Evolutionary conservation across 30 jellyfish, hydroid and myxozoan genomes (phyloP), one percentile per base, ranked within the genome.

Genomic region (Aurelia sp.): DNA sequence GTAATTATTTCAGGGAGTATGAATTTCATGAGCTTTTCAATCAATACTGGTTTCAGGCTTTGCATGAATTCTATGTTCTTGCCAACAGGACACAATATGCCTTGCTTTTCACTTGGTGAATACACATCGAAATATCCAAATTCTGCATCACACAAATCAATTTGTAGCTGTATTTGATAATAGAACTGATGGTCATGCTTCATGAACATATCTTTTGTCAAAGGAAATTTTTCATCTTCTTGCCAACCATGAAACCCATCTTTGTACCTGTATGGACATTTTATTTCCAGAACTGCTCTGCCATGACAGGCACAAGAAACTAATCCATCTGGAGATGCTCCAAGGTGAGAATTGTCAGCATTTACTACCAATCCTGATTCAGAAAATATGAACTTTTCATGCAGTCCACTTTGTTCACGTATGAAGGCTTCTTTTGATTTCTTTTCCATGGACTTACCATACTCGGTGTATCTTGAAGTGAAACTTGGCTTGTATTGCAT

Each of bases 401-500:
- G 88, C 88, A 17, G 7, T 37, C 18, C 64, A 18, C 61, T n/a
- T 35, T 78, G 66, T 61, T 78, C 88, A 13, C 30, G 17, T 18
- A 58, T 65, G 65, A 78, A 60, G 51, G 21, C 40, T 30, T 33
- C 67, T 78, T 55, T 51, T 62, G 78, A 79, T 58, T 20, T 64
- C 20, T 33, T 57, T 61, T 78, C 88, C 88, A 78, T 61, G 66
- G 12, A 17, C 44, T 78, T 60, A 17, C 79, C 78, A 61, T 61
- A 44, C 51, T 63, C 88, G 7, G 78, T 78, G 78, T 78, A 78
- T 63, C 62, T 78, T 78, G 88, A 78, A 17, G 35, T 40, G 59
- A 78, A 78, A 44, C 55, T 44, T 16, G 88, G 79, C 74, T 64
- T 78, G 74, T 78, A 78, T 65, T 78, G 88, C 88, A 78, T 78